Percentiles rank a stretch among this genome's conserved stretches.
These are phyloP conservation scores for Onychostruthus taczanowskii DNA, from an alignment of 2,113 vertebrate species.

Conservation along the genomic window DNA sequence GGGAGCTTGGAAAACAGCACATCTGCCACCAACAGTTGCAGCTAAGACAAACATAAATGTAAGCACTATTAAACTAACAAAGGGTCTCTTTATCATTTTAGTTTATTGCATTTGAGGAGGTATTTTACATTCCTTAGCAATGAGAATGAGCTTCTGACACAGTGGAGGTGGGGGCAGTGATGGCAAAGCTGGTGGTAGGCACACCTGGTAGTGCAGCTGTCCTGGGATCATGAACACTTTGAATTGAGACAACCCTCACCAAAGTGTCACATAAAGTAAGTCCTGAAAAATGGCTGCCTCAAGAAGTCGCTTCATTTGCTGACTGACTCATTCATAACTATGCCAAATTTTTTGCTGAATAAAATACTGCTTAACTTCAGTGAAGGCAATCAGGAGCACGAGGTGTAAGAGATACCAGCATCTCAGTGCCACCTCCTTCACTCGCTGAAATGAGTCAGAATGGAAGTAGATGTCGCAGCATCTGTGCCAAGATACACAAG, in stretches of 20 bases:
- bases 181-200: background rate
- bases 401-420: background rate
- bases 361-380: background rate
- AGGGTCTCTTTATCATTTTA: background rate
- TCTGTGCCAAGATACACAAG: background rate
- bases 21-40: background rate
- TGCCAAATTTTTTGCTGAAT: background rate
- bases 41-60: background rate
- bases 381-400: background rate
- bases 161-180: background rate
- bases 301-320: background rate
- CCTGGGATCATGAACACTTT: background rate
- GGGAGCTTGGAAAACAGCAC: background rate
- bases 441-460: background rate
- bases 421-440: background rate
- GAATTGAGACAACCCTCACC: background rate
- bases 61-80: background rate
- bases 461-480: background rate
- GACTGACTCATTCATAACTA: slow-evolving; percentile 6
- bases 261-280: background rate
- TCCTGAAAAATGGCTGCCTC: background rate
- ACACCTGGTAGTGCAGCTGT: background rate
- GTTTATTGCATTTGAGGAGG: background rate
- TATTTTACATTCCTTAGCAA: background rate
- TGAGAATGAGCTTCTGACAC: background rate